A percentile compares a stretch with the other conserved stretches of the same genome.
phyloP scores from a whole-genome alignment of 2,888 invertebrate species.

The Bimastos eiseni region DNA sequence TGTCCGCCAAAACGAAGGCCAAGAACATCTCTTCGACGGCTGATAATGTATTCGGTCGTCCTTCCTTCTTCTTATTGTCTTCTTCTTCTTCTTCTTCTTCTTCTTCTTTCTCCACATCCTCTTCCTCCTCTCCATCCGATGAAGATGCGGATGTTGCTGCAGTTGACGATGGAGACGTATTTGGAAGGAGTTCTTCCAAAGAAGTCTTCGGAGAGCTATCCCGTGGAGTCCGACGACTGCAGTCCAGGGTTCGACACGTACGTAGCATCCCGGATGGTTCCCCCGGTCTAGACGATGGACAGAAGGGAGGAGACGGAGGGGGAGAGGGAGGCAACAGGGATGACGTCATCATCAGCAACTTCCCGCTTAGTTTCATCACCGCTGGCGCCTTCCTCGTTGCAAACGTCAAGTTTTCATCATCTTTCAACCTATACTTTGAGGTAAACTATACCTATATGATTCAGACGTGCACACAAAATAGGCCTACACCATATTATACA shows the following conservation, averaged over 20 bases:
- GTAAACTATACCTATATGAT: neutral
- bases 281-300: constrained; percentile 72
- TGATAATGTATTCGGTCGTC: neutral
- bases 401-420: constrained; percentile 80
- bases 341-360: constrained; percentile 16
- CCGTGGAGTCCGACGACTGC: neutral
- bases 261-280: constrained; percentile 71
- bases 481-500: no score
- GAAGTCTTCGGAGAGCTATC: neutral
- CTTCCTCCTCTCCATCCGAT: neutral
- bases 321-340: constrained; percentile 67
- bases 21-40: neutral
- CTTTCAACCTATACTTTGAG: constrained; percentile 68
- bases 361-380: constrained; percentile 67
- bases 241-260: constrained; percentile 76
- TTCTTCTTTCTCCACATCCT: no score
- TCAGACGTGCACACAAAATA: no score
- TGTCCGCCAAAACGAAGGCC: neutral
- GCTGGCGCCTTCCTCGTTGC: constrained; percentile 87
- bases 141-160: neutral
- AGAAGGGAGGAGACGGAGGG: constrained; percentile 30
- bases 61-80: neutral
- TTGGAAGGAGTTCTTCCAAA: neutral
- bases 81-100: neutral
- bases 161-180: neutral